Base-by-base conservation (phyloP, 2,797 vertebrate species). In the Salarias fasciatus region DNA sequence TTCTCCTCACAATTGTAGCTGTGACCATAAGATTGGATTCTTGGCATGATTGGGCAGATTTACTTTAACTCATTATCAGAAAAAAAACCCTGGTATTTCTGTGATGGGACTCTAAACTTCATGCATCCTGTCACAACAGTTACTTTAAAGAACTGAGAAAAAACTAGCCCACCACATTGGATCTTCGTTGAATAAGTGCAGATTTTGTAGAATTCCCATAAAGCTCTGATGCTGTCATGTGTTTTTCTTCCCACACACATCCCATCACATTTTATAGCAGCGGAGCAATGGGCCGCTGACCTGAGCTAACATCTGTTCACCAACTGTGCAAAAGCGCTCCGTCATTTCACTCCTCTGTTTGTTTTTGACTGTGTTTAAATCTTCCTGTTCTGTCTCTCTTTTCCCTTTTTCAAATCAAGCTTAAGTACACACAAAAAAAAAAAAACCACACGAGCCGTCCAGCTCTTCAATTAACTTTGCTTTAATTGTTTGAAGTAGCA, bases 271-370 rank as follows among this genome's bases (percentile, higher is more conserved):
- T 36, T 52, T 61, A 62, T 48, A 59, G 68, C 57, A 43, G 18
- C 18, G 18, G 63, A 51, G 48, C 49, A 24, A 46, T 29, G 31
- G 33, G 14, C 29, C 12, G 52, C 50, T 65, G 66, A 72, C 71
- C 73, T 36, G 47, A 18, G 42, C 53, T 43, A 74, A 84, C 86
- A 91, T 87, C 84, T 92, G 86, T 53, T 77, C 56, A 63, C 82
- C 88, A 86, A 77, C 79, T 90, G 86, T 82, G 67, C 51, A 64
- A 53, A 72, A 53, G 57, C 8, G n/a, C 47, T 55, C 54, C 63
- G 53, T 77, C 53, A 62, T 77, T 58, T 69, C 47, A 30, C 13
- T 37, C 46, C 30, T 13, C 54, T 48, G 14, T 76, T 74, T 63
- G 18, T 53, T 65, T 63, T 35, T 38, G 1, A 12, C 30, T 40